Base-by-base conservation (phyloP, 1,140 invertebrate species). In the Phymorhynchus buccinoides region DNA sequence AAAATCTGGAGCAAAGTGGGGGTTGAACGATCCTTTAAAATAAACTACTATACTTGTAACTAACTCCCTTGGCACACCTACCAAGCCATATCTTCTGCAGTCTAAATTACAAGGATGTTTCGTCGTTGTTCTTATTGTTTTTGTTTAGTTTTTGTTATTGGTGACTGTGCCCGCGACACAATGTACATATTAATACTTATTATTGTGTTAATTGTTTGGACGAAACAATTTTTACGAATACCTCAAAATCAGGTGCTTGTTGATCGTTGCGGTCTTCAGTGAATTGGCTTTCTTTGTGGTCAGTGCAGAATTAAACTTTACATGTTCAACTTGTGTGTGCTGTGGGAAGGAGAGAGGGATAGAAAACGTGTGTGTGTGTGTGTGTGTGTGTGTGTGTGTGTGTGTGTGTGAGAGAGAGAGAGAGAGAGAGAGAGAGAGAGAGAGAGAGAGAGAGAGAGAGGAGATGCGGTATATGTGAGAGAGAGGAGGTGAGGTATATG, bases 211-310 rank as follows among this genome's bases (percentile, higher is more conserved):
- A n/a, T n/a, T 75, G 37, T 75, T 75, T 79, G 27, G 39, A 30
- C 41, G 42, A 79, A 79, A 39, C 77, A 48, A 78, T n/a, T 79
- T 56, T 48, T 73, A 79, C 75, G 75, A 78, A 78, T 78, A 78
- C 77, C 77, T 79, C 77, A 79, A 39, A 48, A 52, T 12, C 77
- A 79, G 77, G 77, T 79, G 77, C 77, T 79, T 79, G 77, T 79
- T 79, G 77, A 35, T 27, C 56, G 56, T 62, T 62, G 37, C 44
- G 30, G 41, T 79, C 42, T 48, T 79, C 77, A 79, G 42, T 56
- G 41, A 30, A 52, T 52, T 56, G 41, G 77, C 77, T 79, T 52
- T 79, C 77, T 52, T 52, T 14, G 30, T 79, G 30, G 77, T 18
- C 37, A 52, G 27, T n/a, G 41, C 77, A 79, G 44, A 79, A 79